Evolutionary conservation across 2,888 invertebrate genomes (phyloP).

Genomic region (Pegoplata infirma): DNA sequence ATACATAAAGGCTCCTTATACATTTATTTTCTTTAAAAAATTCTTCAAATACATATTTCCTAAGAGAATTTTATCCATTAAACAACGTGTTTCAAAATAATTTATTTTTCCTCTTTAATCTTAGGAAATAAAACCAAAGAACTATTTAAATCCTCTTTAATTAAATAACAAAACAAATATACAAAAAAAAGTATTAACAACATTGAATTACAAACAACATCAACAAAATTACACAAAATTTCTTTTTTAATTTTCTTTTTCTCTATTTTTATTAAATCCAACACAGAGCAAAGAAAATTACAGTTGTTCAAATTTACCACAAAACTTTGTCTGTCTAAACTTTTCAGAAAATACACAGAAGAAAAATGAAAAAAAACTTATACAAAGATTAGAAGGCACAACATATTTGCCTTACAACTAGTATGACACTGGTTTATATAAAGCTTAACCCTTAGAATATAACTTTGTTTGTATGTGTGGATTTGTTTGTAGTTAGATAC

Average conservation of each 20-base stretch:
- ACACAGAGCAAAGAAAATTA: constrained; percentile 52
- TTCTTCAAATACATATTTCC: no score
- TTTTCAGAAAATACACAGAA: constrained; percentile 41
- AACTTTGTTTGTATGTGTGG: constrained; percentile 10
- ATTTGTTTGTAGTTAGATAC: neutral
- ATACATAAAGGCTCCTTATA: no score
- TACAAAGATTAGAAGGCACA: constrained; percentile 57
- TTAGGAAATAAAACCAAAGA: constrained; percentile 20
- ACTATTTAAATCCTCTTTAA: constrained; percentile 54
- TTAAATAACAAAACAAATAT: constrained; percentile 54
- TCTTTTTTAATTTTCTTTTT: neutral
- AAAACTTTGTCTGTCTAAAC: constrained; percentile 61
- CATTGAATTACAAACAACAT: constrained; percentile 45
- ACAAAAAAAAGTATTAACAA: constrained; percentile 34
- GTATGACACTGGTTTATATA: constrained; percentile 60
- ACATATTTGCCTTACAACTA: constrained; percentile 59
- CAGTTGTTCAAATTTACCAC: constrained; percentile 61
- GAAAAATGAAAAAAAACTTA: neutral
- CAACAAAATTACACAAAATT: constrained; percentile 29
- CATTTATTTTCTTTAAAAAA: no score
- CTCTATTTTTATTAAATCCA: constrained; percentile 25
- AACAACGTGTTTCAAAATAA: neutral
- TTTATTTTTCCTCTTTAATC: neutral
- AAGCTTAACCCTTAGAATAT: constrained; percentile 59
- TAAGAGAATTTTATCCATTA: no score